These are phyloP conservation scores for Propithecus deckenii DNA, from an alignment of 2,797 vertebrate genomes.

Conservation along the genomic window DNA sequence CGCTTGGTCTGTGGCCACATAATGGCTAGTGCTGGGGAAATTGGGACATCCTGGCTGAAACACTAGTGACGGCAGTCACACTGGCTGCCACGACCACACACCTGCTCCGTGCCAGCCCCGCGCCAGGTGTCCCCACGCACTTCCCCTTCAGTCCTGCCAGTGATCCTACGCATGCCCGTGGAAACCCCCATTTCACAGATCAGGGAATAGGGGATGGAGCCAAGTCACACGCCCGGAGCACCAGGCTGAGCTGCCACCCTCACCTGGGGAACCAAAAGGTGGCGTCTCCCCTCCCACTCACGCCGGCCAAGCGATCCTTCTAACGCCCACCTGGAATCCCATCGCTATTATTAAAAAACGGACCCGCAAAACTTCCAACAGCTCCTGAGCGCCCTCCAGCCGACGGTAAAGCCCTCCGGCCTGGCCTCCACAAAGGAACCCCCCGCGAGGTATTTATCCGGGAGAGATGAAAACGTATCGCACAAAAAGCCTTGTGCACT, in stretches of 20 bases:
- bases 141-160: not conserved
- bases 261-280: fast-evolving
- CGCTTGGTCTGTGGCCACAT: not conserved
- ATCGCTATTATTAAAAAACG: fast-evolving
- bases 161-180: fast-evolving
- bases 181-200: not conserved
- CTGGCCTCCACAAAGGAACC: not conserved
- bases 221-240: fast-evolving
- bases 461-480: fast-evolving
- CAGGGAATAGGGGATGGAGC: fast-evolving
- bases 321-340: not conserved
- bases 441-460: fast-evolving
- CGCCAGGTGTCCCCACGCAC: fast-evolving
- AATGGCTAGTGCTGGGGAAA: not conserved
- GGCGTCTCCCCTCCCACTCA: not conserved
- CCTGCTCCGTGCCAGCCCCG: not conserved
- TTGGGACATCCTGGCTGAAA: not conserved
- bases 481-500: fast-evolving
- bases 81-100: fast-evolving
- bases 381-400: not conserved
- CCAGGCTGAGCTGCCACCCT: not conserved
- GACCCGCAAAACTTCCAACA: no score
- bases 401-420: not conserved
- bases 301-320: not conserved
- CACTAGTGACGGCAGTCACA: not conserved